Percentiles rank a stretch among this genome's conserved stretches.
Evolutionary conservation across 2,113 vertebrate genomes (phyloP).

Genomic region (Bagarius yarrelli): DNA sequence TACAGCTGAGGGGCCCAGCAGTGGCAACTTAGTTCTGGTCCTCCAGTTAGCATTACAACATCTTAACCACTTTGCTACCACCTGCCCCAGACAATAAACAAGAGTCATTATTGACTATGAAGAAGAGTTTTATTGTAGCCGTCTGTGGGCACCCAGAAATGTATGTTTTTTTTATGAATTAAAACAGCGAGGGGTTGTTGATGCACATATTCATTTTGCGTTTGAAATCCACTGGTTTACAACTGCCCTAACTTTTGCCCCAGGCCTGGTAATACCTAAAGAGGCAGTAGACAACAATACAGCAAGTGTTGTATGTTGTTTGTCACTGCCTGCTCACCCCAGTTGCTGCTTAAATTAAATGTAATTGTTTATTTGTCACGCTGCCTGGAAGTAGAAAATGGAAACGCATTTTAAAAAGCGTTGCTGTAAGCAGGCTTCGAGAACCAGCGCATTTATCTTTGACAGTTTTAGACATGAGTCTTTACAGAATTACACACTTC

Average conservation of each 20-base stretch:
- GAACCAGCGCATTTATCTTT: constrained; percentile 27
- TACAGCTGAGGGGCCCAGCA: too few relatives aligned
- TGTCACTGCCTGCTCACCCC: background rate
- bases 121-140: too few relatives aligned
- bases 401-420: background rate
- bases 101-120: too few relatives aligned
- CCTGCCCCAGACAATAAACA: too few relatives aligned
- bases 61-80: too few relatives aligned
- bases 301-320: background rate
- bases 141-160: too few relatives aligned
- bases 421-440: constrained; percentile 1
- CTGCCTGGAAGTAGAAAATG: background rate
- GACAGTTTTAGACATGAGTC: background rate
- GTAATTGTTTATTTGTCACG: constrained; percentile 30
- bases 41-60: too few relatives aligned
- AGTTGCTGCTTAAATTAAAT: constrained; percentile 23
- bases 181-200: too few relatives aligned
- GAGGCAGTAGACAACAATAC: background rate
- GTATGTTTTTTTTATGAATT: too few relatives aligned
- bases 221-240: background rate
- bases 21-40: too few relatives aligned
- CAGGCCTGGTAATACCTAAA: background rate
- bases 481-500: constrained; percentile 16
- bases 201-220: too few relatives aligned
- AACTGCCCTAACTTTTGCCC: background rate